These are phyloP conservation scores for Ispidina lecontei DNA, from an alignment of 2,797 vertebrate species.

Conservation along the genomic window DNA sequence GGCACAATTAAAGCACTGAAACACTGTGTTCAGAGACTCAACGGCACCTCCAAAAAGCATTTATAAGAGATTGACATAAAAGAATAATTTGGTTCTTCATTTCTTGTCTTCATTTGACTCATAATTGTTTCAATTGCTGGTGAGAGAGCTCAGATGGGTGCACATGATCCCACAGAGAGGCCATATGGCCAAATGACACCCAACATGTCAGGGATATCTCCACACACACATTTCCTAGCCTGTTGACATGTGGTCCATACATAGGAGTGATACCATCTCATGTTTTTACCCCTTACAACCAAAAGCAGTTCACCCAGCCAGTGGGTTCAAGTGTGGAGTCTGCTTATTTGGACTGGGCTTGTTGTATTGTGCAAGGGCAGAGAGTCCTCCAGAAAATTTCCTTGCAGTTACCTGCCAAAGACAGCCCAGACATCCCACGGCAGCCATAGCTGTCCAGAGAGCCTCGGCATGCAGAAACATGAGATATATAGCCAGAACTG, in stretches of 20 bases:
- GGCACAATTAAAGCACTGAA: not conserved
- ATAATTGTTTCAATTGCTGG: not conserved
- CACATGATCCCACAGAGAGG: not conserved
- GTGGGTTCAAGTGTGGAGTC: not conserved
- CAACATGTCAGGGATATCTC: not conserved
- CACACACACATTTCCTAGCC: accelerated
- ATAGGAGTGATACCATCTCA: not conserved
- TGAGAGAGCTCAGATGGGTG: not conserved
- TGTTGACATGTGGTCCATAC: not conserved
- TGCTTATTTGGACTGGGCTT: not conserved
- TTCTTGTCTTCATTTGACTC: not conserved
- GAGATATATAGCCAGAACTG: accelerated
- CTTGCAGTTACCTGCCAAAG: not conserved
- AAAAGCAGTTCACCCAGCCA: not conserved
- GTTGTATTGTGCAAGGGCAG: accelerated
- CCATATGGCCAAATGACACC: accelerated
- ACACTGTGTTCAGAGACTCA: not conserved
- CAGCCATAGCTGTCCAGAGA: not conserved
- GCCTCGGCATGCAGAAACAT: accelerated
- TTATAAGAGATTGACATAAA: not conserved
- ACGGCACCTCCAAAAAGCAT: not conserved
- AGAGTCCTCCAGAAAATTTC: not conserved
- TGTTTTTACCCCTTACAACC: not conserved
- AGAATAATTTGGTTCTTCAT: not conserved
- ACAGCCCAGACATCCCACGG: not conserved